Percentiles rank a stretch among this genome's conserved stretches.
Evolutionary conservation across 2,888 invertebrate genomes (phyloP).

Genomic region (Scaptodrosophila latifasciaeformis): DNA sequence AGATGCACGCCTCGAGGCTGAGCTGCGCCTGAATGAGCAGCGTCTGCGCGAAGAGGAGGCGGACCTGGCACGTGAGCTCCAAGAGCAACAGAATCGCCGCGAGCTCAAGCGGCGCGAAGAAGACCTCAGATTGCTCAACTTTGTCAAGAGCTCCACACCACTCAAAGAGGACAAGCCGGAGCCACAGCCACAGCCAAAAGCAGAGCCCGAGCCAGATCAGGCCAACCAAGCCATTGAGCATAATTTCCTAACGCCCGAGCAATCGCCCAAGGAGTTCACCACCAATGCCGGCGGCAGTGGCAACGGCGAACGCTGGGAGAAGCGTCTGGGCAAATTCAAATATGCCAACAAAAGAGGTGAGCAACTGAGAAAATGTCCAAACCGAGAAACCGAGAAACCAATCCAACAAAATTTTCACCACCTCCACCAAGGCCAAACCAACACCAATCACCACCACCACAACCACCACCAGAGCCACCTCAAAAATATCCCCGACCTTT

Average conservation of each 20-base stretch:
- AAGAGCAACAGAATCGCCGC: conserved; percentile 54
- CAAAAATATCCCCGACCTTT: too few relatives aligned
- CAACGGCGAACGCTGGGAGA: conserved; percentile 65
- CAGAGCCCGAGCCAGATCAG: conserved; percentile 16
- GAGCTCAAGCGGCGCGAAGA: conserved; percentile 66
- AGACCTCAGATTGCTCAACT: conserved; percentile 62
- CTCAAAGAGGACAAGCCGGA: conserved; percentile 37
- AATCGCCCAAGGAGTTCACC: conserved; percentile 55
- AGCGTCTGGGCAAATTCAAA: conserved; percentile 76
- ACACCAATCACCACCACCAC: conserved; percentile 9
- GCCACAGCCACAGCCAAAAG: neutral
- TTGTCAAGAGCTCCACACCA: conserved; percentile 58
- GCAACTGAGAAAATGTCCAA: conserved; percentile 42
- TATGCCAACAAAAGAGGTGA: conserved; percentile 77
- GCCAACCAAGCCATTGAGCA: conserved; percentile 41
- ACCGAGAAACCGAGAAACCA: conserved; percentile 16
- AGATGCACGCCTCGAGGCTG: conserved; percentile 58
- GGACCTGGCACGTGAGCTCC: conserved; percentile 50
- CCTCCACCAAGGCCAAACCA: conserved; percentile 2
- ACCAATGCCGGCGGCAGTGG: conserved; percentile 52
- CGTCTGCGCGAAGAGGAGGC: conserved; percentile 55
- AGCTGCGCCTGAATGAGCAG: conserved; percentile 55
- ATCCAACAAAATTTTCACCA: conserved; percentile 1
- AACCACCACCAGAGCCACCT: conserved; percentile 7
- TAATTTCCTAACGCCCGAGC: conserved; percentile 70